Evolutionary conservation across 2,113 vertebrate species (phyloP).

Genomic region (Pomatorhinus ruficollis): DNA sequence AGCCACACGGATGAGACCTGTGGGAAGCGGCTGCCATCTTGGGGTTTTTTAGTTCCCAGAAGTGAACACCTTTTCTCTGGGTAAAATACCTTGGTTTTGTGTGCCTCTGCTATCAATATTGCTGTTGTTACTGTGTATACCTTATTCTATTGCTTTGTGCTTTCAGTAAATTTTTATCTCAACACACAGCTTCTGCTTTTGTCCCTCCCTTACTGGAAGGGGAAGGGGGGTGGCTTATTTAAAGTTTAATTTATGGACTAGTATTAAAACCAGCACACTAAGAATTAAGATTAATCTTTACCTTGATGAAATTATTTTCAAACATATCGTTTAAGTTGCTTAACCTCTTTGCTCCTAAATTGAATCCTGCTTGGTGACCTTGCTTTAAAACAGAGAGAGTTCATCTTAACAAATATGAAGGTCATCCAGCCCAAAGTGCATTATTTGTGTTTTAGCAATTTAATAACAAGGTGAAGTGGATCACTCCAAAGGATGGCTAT

Average conservation of each 20-base stretch:
- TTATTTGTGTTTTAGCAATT: slow-evolving; percentile 73
- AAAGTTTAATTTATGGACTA: background rate
- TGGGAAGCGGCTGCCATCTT: rapidly evolving
- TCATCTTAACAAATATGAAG: slow-evolving; percentile 73
- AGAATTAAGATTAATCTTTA: slow-evolving; percentile 63
- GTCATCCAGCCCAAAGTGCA: slow-evolving; percentile 58
- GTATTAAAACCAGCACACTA: background rate
- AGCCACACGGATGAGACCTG: rapidly evolving
- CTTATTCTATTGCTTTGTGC: background rate
- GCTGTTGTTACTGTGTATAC: background rate
- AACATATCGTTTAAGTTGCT: slow-evolving; percentile 54
- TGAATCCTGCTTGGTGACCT: slow-evolving; percentile 64
- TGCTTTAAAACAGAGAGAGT: slow-evolving; percentile 46
- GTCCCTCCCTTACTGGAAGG: background rate
- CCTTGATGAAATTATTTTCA: slow-evolving; percentile 53
- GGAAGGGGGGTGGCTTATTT: background rate
- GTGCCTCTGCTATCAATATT: background rate
- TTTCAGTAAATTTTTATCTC: background rate
- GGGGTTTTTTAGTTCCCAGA: rapidly evolving
- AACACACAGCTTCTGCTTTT: background rate
- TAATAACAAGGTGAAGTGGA: slow-evolving; percentile 72
- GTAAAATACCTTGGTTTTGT: background rate
- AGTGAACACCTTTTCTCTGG: background rate
- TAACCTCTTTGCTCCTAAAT: slow-evolving; percentile 65
- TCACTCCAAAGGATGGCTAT: slow-evolving; percentile 59